Percentiles rank a stretch among this genome's conserved stretches.
Conservation (phyloP, 2,113 vertebrate genomes). For the Pseudopodoces humilis region DNA sequence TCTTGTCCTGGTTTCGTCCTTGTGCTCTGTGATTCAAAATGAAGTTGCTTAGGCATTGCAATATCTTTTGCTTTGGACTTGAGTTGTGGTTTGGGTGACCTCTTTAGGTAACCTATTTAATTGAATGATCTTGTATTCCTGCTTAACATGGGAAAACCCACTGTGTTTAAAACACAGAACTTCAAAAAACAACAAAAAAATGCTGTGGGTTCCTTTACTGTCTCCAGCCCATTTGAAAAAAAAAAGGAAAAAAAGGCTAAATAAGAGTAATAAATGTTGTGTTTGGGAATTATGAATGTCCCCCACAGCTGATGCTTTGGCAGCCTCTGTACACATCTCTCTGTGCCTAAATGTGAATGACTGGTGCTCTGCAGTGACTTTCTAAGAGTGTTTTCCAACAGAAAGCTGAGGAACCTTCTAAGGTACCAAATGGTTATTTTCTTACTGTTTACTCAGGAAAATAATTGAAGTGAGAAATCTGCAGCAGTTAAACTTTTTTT, state of each 20-base stretch:
- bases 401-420: neutral
- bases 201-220: rapidly evolving
- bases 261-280: neutral
- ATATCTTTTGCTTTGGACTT: neutral
- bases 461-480: neutral
- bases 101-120: neutral
- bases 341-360: rapidly evolving
- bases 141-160: neutral
- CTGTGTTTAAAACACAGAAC: neutral
- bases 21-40: neutral
- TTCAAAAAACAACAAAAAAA: neutral
- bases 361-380: neutral
- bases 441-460: neutral
- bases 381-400: neutral
- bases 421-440: neutral
- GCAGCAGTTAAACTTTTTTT: neutral
- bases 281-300: neutral
- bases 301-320: rapidly evolving
- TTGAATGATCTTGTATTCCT: neutral
- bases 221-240: neutral
- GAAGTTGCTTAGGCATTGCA: neutral
- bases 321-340: neutral
- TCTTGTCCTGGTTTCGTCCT: neutral
- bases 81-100: neutral
- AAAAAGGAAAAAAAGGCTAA: neutral